phyloP scores from a whole-genome alignment of 2,888 invertebrate genomes.

The Cerastis leucographa region DNA sequence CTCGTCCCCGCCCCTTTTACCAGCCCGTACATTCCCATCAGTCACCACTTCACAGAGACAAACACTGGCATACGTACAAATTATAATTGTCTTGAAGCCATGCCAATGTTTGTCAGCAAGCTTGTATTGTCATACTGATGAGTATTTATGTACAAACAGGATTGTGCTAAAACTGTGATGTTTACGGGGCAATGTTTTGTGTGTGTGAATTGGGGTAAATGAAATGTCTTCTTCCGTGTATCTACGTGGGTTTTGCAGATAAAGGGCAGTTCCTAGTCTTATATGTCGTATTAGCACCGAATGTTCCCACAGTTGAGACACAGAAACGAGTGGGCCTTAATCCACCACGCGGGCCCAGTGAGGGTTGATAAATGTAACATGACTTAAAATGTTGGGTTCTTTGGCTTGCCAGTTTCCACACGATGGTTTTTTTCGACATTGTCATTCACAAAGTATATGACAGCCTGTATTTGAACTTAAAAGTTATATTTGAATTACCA shows the following conservation, averaged over 20 bases:
- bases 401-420: too few relatives aligned
- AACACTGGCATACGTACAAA: conserved; percentile 67
- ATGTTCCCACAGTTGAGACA: too few relatives aligned
- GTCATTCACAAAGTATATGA: too few relatives aligned
- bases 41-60: conserved; percentile 40
- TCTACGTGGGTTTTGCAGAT: not conserved
- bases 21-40: conserved; percentile 3
- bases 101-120: conserved; percentile 66
- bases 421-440: too few relatives aligned
- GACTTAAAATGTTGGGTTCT: too few relatives aligned
- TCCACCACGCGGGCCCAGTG: too few relatives aligned
- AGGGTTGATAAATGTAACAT: too few relatives aligned
- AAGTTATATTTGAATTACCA: too few relatives aligned
- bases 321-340: too few relatives aligned
- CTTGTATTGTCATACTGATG: conserved; percentile 54
- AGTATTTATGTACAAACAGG: conserved; percentile 59
- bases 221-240: conserved; percentile 23
- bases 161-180: conserved; percentile 37
- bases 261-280: too few relatives aligned
- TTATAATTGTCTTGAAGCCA: conserved; percentile 69
- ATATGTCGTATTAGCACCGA: too few relatives aligned
- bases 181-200: conserved; percentile 20
- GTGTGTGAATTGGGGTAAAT: conserved; percentile 5
- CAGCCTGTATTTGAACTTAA: too few relatives aligned
- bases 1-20: not conserved